Conservation (phyloP, 2,888 invertebrate species). For the Noctua fimbriata region DNA sequence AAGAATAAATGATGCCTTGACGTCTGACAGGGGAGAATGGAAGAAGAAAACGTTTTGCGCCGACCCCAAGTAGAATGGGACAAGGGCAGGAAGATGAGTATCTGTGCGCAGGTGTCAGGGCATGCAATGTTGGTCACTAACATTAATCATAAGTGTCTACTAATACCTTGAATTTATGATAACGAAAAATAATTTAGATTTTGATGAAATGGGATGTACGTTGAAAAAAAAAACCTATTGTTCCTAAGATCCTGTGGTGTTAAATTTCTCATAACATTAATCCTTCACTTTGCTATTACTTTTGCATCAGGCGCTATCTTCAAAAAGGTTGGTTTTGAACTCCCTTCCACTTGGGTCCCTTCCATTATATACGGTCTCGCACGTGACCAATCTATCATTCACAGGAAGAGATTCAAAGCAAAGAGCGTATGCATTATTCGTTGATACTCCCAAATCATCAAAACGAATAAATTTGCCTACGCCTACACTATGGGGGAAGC, state of each 20-base stretch:
- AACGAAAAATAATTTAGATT: no score
- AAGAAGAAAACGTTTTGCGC: no score
- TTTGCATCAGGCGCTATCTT: slow-evolving; percentile 41
- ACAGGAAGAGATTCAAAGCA: slow-evolving; percentile 42
- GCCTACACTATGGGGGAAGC: background rate
- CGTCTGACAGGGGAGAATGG: no score
- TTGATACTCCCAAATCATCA: slow-evolving; percentile 14
- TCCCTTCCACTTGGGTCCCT: slow-evolving; percentile 32
- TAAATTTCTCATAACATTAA: slow-evolving; percentile 23
- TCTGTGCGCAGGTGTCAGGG: no score
- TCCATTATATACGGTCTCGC: slow-evolving; percentile 33
- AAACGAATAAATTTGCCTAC: slow-evolving; percentile 4
- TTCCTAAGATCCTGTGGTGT: background rate
- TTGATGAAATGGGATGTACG: no score
- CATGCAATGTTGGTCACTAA: no score
- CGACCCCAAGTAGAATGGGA: no score
- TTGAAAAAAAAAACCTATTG: no score
- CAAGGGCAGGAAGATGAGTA: no score
- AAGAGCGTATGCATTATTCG: slow-evolving; percentile 44
- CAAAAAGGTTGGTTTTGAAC: slow-evolving; percentile 28
- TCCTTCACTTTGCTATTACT: slow-evolving; percentile 42
- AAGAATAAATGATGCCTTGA: no score
- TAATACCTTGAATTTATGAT: no score
- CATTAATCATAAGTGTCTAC: no score
- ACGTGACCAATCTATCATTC: slow-evolving; percentile 60